These are phyloP conservation scores for Aspidapion aeneum DNA, from an alignment of 2,888 invertebrate genomes.

Conservation along the genomic window DNA sequence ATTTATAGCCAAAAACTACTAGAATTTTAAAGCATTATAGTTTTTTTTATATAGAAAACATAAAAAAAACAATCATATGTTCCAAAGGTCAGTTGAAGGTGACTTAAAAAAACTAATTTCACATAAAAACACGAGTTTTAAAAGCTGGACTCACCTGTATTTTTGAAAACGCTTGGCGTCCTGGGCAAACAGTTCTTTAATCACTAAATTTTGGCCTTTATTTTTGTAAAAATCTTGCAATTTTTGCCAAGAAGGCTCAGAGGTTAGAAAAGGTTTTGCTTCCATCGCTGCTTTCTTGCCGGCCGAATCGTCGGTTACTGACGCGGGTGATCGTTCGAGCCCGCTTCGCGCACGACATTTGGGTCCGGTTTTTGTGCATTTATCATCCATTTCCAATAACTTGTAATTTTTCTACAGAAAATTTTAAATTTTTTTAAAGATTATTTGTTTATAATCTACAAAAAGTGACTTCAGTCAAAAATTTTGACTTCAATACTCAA, in stretches of 20 bases:
- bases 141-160: constrained; percentile 67
- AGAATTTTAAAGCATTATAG: too few species aligned
- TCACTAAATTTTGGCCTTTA: constrained; percentile 72
- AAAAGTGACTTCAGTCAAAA: too few species aligned
- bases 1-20: too few species aligned
- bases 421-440: too few species aligned
- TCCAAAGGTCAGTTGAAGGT: constrained; percentile 21
- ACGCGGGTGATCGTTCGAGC: background rate
- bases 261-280: constrained; percentile 52
- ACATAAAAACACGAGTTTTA: constrained; percentile 4
- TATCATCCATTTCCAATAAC: constrained; percentile 17
- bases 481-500: too few species aligned
- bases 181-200: constrained; percentile 76
- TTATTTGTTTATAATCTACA: too few species aligned
- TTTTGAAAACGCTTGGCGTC: constrained; percentile 83
- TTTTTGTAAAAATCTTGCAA: constrained; percentile 70
- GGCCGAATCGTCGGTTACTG: constrained; percentile 6
- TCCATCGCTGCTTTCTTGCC: constrained; percentile 46
- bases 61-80: background rate
- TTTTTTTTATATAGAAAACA: too few species aligned
- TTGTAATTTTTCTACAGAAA: background rate
- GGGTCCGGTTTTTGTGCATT: constrained; percentile 26
- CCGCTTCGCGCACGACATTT: constrained; percentile 26
- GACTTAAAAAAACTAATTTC: background rate
- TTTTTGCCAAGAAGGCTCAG: constrained; percentile 71